Evolutionary conservation across 2,888 invertebrate species (phyloP).

Genomic region (Polietes domitor): DNA sequence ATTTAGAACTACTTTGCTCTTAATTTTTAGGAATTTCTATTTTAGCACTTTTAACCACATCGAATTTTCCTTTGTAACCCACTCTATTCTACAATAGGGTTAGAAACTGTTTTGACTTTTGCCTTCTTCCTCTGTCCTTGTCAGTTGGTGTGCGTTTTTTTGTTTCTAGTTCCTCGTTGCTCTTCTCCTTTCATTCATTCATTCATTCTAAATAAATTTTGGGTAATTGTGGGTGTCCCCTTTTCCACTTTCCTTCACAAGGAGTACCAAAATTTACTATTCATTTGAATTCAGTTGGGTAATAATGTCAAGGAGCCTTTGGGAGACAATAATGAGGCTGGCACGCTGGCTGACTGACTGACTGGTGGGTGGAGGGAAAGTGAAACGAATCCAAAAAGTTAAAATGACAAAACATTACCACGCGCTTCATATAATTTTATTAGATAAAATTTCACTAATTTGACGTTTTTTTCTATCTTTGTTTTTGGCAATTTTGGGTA

Average conservation of each 20-base stretch:
- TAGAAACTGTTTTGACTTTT: slow-evolving; percentile 28
- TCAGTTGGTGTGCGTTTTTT: background rate
- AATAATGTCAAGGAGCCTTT: slow-evolving; percentile 30
- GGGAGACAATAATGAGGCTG: too few relatives aligned
- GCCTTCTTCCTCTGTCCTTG: slow-evolving; percentile 13
- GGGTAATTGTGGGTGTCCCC: slow-evolving; percentile 51
- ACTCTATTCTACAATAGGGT: slow-evolving; percentile 10
- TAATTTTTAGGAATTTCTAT: too few relatives aligned
- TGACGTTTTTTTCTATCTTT: slow-evolving; percentile 48
- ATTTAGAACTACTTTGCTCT: too few relatives aligned
- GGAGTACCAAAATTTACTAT: slow-evolving; percentile 7
- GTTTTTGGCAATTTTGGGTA: slow-evolving; percentile 27
- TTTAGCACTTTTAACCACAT: too few relatives aligned
- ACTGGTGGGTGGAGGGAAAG: slow-evolving; percentile 50
- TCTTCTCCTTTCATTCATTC: background rate
- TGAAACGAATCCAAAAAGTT: slow-evolving; percentile 46
- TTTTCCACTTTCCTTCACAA: background rate
- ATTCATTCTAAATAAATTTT: slow-evolving; percentile 44
- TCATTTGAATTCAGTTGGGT: slow-evolving; percentile 21
- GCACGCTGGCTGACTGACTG: background rate
- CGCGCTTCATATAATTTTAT: slow-evolving; percentile 78
- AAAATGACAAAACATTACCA: slow-evolving; percentile 62
- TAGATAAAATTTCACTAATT: slow-evolving; percentile 73
- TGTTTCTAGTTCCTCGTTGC: too few relatives aligned
- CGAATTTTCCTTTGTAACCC: background rate